Percentiles rank a stretch among this genome's conserved stretches.
These are phyloP conservation scores for Trididemnum clinides DNA, from an alignment of 23 tunicate genomes.

Conservation along the genomic window DNA sequence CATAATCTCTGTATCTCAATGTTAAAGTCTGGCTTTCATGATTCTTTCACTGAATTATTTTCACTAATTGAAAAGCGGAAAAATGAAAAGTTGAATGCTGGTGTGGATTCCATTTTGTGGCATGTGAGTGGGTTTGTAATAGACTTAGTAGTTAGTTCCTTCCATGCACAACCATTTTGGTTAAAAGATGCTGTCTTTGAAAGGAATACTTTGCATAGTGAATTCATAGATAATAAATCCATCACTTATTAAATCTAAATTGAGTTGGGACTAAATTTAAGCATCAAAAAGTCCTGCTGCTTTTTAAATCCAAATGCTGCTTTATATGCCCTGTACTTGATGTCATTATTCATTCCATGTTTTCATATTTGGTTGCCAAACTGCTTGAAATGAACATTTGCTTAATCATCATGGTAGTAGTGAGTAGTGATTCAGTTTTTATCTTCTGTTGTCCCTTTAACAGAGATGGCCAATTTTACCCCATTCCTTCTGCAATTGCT, in stretches of 20 bases:
- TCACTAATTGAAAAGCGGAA: slow-evolving; percentile 62
- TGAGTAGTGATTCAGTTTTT: too few relatives aligned
- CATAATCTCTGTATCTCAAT: slow-evolving; percentile 91
- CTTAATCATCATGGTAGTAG: too few relatives aligned
- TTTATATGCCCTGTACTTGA: neutral
- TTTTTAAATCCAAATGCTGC: neutral
- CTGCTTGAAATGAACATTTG: neutral
- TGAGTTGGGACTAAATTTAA: neutral
- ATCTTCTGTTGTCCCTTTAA: too few relatives aligned
- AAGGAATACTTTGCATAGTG: neutral
- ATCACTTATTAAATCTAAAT: neutral
- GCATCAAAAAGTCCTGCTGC: neutral
- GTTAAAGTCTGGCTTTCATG: slow-evolving; percentile 93
- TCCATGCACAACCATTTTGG: too few relatives aligned
- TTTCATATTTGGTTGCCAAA: neutral
- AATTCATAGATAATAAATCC: neutral
- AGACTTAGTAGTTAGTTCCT: too few relatives aligned
- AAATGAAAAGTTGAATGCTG: slow-evolving; percentile 68
- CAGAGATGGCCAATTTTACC: too few relatives aligned
- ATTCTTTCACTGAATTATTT: slow-evolving; percentile 89
- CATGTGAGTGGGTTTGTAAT: slow-evolving; percentile 32
- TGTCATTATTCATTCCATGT: neutral
- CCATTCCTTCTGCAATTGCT: too few relatives aligned
- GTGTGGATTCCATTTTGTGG: slow-evolving; percentile 86
- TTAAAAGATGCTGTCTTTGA: too few relatives aligned